Conservation (phyloP, 1,140 invertebrate genomes). For the Daktulosphaira vitifoliae region DNA sequence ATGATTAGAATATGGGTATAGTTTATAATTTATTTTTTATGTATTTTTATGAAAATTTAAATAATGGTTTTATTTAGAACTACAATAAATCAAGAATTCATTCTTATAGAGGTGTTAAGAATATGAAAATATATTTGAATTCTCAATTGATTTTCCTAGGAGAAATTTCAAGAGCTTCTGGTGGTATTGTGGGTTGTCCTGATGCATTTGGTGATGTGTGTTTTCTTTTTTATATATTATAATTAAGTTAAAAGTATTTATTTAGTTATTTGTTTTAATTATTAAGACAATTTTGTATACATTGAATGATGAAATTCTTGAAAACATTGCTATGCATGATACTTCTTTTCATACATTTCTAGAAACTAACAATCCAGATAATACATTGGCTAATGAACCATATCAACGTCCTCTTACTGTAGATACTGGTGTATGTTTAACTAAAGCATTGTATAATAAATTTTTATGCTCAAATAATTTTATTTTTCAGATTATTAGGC, state of each 20-base stretch:
- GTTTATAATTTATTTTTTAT: too few relatives aligned
- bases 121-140: constrained; percentile 62
- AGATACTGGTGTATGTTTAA: constrained; percentile 41
- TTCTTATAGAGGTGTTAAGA: constrained; percentile 62
- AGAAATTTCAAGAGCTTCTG: constrained; percentile 68
- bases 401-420: constrained; percentile 53
- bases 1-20: constrained; percentile 69
- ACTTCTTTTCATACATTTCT: constrained; percentile 35
- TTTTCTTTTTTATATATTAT: constrained; percentile 37
- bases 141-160: constrained; percentile 60
- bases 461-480: background rate
- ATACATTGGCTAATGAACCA: constrained; percentile 8
- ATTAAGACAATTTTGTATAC: constrained; percentile 76
- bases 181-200: constrained; percentile 57
- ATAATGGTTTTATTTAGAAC: constrained; percentile 50
- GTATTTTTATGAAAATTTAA: too few relatives aligned
- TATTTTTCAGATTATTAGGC: constrained; percentile 33
- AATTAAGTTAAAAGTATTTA: background rate
- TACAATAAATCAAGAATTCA: constrained; percentile 80
- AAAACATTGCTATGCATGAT: constrained; percentile 63
- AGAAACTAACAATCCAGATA: constrained; percentile 1
- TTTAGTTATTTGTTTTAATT: constrained; percentile 36
- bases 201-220: constrained; percentile 71
- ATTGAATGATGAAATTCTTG: constrained; percentile 61
- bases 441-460: too few relatives aligned